Conservation (phyloP, 2,113 vertebrate species). For the Bos javanicus region DNA sequence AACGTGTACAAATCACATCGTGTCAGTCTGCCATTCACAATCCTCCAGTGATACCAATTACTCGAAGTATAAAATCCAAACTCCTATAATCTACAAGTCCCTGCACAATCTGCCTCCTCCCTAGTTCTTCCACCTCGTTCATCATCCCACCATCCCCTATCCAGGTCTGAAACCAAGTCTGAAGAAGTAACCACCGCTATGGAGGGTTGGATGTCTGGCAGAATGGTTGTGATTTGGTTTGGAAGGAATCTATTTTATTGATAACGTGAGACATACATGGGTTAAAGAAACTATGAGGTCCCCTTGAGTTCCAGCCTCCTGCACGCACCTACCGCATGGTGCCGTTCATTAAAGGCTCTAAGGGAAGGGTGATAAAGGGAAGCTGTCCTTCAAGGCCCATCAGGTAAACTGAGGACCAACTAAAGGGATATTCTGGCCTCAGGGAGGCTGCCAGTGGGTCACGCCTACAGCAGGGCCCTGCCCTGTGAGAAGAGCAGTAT, state of each 20-base stretch:
- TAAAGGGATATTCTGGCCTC: not conserved
- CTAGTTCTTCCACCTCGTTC: not conserved
- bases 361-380: not conserved
- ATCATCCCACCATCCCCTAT: not conserved
- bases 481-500: not conserved
- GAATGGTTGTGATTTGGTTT: not conserved
- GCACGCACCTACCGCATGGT: not conserved
- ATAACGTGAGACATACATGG: not conserved
- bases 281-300: not conserved
- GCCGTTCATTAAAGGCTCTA: not conserved
- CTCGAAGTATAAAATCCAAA: not conserved
- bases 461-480: not conserved
- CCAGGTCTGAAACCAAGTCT: not conserved
- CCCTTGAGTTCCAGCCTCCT: not conserved
- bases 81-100: not conserved
- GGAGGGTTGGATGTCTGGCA: not conserved
- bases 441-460: not conserved
- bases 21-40: not conserved
- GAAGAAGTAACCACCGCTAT: not conserved
- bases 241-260: not conserved
- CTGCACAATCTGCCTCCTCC: not conserved
- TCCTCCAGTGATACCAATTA: not conserved
- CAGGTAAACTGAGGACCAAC: not conserved
- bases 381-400: not conserved
- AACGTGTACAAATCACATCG: not conserved